Evolutionary conservation across 2,888 invertebrate species (phyloP).

Genomic region (Tinea pellionella): DNA sequence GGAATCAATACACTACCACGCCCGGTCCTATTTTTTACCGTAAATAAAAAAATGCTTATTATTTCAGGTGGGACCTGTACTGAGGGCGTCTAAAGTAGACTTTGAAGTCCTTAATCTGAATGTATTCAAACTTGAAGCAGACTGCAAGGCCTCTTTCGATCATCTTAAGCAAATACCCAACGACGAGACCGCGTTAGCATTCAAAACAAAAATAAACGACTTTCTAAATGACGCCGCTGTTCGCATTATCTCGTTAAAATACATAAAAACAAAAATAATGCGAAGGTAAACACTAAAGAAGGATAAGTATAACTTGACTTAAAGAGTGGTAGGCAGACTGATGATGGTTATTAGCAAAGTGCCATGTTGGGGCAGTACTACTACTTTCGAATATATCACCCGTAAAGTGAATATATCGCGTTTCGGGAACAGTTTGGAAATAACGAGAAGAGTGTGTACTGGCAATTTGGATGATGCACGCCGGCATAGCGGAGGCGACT

Average conservation of each 20-base stretch:
- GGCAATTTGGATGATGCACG: too few relatives aligned
- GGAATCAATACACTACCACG: too few relatives aligned
- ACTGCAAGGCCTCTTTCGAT: slow-evolving; percentile 98
- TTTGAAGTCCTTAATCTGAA: slow-evolving; percentile 92
- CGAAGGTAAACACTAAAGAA: slow-evolving; percentile 74
- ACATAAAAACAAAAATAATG: slow-evolving; percentile 91
- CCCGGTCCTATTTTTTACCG: too few relatives aligned
- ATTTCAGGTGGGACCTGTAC: slow-evolving; percentile 85
- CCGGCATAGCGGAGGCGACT: too few relatives aligned
- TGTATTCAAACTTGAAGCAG: slow-evolving; percentile 88
- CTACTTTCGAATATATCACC: too few relatives aligned
- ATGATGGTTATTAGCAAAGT: too few relatives aligned
- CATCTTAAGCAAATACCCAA: slow-evolving; percentile 94
- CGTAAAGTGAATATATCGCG: too few relatives aligned
- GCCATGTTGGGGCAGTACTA: too few relatives aligned
- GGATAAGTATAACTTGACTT: neutral
- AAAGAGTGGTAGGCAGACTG: too few relatives aligned
- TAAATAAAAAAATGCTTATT: neutral
- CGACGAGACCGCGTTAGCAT: slow-evolving; percentile 87
- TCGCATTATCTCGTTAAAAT: slow-evolving; percentile 92
- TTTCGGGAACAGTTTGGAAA: too few relatives aligned
- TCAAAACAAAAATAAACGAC: slow-evolving; percentile 94
- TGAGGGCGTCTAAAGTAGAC: slow-evolving; percentile 93
- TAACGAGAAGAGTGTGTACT: too few relatives aligned
- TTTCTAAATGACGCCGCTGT: slow-evolving; percentile 97